These are phyloP conservation scores for Leptinotarsa rubiginosa DNA, from an alignment of 2,888 invertebrate species.

Conservation along the genomic window DNA sequence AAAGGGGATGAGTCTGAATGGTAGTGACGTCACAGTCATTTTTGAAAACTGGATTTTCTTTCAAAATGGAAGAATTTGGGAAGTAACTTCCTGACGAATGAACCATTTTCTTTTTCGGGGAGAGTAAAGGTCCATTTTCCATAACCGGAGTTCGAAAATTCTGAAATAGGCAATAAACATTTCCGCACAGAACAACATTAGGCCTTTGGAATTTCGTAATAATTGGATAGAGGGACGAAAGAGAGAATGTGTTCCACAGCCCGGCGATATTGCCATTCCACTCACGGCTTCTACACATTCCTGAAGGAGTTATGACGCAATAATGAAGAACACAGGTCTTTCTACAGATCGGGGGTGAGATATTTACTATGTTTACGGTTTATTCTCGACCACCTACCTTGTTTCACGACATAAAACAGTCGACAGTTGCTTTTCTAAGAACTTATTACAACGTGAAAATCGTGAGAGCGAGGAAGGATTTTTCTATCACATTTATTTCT, in stretches of 20 bases:
- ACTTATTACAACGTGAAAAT: conserved; percentile 46
- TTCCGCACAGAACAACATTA: conserved; percentile 43
- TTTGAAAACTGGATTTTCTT: no score
- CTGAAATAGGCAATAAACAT: conserved; percentile 38
- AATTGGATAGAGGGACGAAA: conserved; percentile 53
- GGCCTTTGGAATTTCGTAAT: conserved; percentile 50
- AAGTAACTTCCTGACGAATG: no score
- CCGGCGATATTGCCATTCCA: conserved; percentile 60
- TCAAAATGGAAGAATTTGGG: no score
- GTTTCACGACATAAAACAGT: conserved; percentile 56
- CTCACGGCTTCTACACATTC: conserved; percentile 62
- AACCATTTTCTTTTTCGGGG: no score
- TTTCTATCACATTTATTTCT: conserved; percentile 39
- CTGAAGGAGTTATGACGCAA: conserved; percentile 64
- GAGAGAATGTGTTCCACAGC: conserved; percentile 48
- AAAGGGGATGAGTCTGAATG: no score
- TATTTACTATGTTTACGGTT: conserved; percentile 51
- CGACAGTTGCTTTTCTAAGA: conserved; percentile 50
- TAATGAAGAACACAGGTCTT: conserved; percentile 63
- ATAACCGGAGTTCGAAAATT: conserved; percentile 12
- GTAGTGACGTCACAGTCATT: no score
- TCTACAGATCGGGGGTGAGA: conserved; percentile 58
- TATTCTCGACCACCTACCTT: conserved; percentile 59
- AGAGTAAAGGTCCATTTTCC: not conserved
- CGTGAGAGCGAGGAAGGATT: conserved; percentile 40